A percentile compares a stretch with the other conserved stretches of the same genome.
phyloP scores from a whole-genome alignment of 1,140 invertebrate species.

The Lepeophtheirus salmonis region DNA sequence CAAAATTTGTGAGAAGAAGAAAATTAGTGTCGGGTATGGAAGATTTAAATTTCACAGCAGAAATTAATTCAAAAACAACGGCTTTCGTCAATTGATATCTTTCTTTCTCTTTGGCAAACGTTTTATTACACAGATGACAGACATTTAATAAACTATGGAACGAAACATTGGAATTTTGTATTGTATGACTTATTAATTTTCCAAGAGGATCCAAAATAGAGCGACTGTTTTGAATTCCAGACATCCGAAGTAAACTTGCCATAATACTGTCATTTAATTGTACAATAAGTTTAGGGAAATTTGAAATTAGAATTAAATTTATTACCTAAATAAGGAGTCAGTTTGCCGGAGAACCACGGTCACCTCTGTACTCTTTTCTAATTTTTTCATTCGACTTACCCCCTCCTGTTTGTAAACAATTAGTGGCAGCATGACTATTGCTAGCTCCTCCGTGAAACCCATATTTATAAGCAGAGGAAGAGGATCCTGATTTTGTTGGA shows the following conservation, averaged over 20 bases:
- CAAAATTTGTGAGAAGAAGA: conserved; percentile 66
- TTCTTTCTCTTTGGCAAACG: conserved; percentile 75
- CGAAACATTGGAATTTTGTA: conserved; percentile 68
- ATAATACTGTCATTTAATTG: conserved; percentile 1
- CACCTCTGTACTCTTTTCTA: neutral
- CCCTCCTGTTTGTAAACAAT: neutral
- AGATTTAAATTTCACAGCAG: conserved; percentile 84
- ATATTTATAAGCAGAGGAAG: neutral
- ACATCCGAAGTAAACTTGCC: neutral
- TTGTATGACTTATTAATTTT: conserved; percentile 71
- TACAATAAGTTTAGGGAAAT: neutral
- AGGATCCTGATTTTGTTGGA: neutral
- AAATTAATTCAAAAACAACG: conserved; percentile 77
- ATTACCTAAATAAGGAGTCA: neutral
- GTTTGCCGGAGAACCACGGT: neutral
- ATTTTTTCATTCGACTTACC: neutral
- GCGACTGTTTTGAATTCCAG: conserved; percentile 28
- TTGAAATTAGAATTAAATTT: neutral
- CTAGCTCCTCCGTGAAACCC: neutral
- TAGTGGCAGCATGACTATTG: neutral
- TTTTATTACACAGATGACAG: conserved; percentile 67
- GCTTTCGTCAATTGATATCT: conserved; percentile 73
- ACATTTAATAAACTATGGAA: conserved; percentile 68
- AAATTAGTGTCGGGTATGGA: conserved; percentile 84
- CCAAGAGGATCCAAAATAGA: conserved; percentile 81